Evolutionary conservation across 2,888 invertebrate genomes (phyloP).

Genomic region (Cordilura impudica): DNA sequence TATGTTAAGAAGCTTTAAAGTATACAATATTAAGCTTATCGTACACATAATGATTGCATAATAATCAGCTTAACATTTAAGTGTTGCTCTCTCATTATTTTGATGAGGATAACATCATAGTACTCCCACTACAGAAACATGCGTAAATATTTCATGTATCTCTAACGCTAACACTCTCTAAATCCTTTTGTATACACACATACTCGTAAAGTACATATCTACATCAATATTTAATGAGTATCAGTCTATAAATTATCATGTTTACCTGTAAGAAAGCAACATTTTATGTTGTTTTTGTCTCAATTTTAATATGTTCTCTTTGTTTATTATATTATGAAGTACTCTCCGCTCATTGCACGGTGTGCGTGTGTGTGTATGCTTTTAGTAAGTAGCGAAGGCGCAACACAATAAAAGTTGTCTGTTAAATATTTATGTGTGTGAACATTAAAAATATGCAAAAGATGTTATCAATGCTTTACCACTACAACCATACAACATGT

Average conservation of each 20-base stretch:
- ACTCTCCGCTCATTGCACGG: not conserved
- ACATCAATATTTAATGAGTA: not conserved
- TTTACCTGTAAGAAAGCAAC: slow-evolving; percentile 28
- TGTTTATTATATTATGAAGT: not conserved
- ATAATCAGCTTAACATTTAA: slow-evolving; percentile 26
- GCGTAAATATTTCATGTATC: no score
- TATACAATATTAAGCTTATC: not conserved
- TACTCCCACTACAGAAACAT: no score
- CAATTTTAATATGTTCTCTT: not conserved
- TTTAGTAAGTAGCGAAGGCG: slow-evolving; percentile 14
- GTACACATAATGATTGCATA: slow-evolving; percentile 19
- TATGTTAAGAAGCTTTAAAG: not conserved
- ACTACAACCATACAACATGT: slow-evolving; percentile 15
- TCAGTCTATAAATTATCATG: not conserved
- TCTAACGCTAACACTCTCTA: not conserved
- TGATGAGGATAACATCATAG: no score
- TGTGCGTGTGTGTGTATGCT: slow-evolving; percentile 13
- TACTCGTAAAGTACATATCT: no score
- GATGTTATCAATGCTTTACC: slow-evolving; percentile 34
- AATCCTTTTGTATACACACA: not conserved
- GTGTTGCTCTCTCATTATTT: slow-evolving; percentile 8
- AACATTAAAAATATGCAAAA: slow-evolving; percentile 35
- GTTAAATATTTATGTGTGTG: not conserved
- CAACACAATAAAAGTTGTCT: not conserved
- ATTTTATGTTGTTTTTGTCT: not conserved